Evolutionary conservation across 1,140 invertebrate species (phyloP).

Genomic region (Mactra quadrangularis): DNA sequence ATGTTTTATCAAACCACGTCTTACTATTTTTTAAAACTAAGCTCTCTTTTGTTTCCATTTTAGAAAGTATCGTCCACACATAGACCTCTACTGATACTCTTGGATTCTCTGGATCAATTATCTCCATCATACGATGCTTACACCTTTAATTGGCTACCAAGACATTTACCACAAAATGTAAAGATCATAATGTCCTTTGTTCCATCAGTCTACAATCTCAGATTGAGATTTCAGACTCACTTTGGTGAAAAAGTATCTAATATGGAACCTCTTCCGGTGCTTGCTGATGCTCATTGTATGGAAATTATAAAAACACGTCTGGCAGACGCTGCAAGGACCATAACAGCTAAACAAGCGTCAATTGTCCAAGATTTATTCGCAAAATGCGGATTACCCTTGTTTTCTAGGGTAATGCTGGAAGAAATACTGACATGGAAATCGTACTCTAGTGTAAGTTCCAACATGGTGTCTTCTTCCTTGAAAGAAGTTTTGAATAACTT

Average conservation of each 20-base stretch:
- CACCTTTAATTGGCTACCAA: constrained; percentile 77
- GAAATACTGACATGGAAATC: constrained; percentile 68
- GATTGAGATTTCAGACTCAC: constrained; percentile 62
- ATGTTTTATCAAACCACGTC: too few species aligned
- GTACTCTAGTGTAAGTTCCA: constrained; percentile 56
- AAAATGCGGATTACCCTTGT: constrained; percentile 66
- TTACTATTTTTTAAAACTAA: too few species aligned
- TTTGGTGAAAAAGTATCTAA: constrained; percentile 61
- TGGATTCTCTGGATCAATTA: constrained; percentile 78
- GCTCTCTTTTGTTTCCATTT: too few species aligned
- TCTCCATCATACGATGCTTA: constrained; percentile 61
- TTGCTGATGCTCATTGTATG: constrained; percentile 63
- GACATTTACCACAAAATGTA: constrained; percentile 68
- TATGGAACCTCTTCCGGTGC: constrained; percentile 63
- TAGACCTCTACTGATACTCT: constrained; percentile 71
- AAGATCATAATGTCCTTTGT: constrained; percentile 73
- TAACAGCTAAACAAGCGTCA: constrained; percentile 81
- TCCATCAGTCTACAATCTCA: constrained; percentile 63
- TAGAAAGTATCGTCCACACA: constrained; percentile 36
- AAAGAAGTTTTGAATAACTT: constrained; percentile 67
- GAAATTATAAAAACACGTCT: constrained; percentile 34
- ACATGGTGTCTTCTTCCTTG: constrained; percentile 59
- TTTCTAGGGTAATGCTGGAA: constrained; percentile 67
- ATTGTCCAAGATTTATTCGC: constrained; percentile 68
- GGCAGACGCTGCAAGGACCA: constrained; percentile 85